Evolutionary conservation across 1,140 invertebrate genomes (phyloP).

Genomic region (Temnothorax curvispinosus): DNA sequence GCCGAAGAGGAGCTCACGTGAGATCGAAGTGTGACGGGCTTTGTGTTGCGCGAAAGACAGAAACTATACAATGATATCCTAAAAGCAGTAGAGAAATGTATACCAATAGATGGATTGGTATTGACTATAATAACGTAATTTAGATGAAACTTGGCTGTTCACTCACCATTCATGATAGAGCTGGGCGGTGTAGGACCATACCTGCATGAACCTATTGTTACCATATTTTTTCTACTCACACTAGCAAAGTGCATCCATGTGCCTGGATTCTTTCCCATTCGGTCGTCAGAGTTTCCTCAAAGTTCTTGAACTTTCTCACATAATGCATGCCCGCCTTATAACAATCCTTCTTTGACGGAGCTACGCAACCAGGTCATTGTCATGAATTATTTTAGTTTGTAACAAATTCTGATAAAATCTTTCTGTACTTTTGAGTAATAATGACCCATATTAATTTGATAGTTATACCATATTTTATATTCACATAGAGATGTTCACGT

Average conservation of each 20-base stretch:
- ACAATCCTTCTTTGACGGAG: constrained; percentile 57
- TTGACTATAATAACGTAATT: constrained; percentile 67
- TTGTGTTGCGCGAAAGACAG: constrained; percentile 73
- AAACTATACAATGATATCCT: constrained; percentile 60
- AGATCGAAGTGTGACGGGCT: constrained; percentile 77
- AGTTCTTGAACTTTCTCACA: constrained; percentile 29
- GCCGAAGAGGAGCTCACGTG: constrained; percentile 77
- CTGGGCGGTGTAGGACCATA: constrained; percentile 76
- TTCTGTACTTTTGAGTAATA: neutral
- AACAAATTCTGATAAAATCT: neutral
- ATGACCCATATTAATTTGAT: neutral
- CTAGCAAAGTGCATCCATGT: constrained; percentile 42
- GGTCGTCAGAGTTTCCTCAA: neutral
- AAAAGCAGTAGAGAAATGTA: constrained; percentile 65
- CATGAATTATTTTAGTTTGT: neutral
- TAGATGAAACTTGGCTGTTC: constrained; percentile 63
- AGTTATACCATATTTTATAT: neutral
- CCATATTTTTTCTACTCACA: constrained; percentile 26
- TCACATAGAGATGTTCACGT: neutral
- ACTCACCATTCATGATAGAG: constrained; percentile 59
- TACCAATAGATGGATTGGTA: constrained; percentile 67
- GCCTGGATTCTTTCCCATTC: neutral
- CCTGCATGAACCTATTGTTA: constrained; percentile 68
- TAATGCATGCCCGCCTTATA: constrained; percentile 70
- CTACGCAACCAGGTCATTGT: constrained; percentile 36